These are phyloP conservation scores for Achroia grisella DNA, from an alignment of 1,140 invertebrate species.

Conservation along the genomic window DNA sequence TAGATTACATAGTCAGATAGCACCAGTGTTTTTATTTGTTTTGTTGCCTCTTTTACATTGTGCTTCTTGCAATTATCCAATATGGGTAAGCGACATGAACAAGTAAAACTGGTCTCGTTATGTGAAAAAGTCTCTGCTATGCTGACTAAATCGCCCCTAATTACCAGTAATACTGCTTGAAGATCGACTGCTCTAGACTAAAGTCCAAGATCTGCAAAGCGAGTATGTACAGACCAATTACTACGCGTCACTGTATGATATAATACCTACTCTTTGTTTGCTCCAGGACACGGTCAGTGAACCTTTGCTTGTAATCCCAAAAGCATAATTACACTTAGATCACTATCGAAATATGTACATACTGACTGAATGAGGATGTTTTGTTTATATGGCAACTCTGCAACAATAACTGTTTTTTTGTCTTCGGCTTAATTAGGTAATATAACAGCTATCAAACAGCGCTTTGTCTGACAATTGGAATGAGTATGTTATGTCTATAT, in stretches of 20 bases:
- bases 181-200: too few species aligned
- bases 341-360: slow-evolving; percentile 28
- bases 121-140: too few species aligned
- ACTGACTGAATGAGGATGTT: slow-evolving; percentile 46
- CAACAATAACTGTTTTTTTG: slow-evolving; percentile 40
- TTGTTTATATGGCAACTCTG: slow-evolving; percentile 21
- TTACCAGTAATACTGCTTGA: too few species aligned
- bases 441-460: slow-evolving; percentile 13
- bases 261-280: slow-evolving; percentile 8
- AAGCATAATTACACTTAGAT: slow-evolving; percentile 47
- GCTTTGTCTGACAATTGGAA: slow-evolving; percentile 15
- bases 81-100: too few species aligned
- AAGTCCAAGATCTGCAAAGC: too few species aligned
- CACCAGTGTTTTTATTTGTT: too few species aligned
- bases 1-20: too few species aligned
- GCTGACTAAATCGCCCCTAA: too few species aligned
- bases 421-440: slow-evolving; percentile 19
- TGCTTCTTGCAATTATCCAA: too few species aligned
- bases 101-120: too few species aligned
- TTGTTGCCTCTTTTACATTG: too few species aligned
- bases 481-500: too few species aligned
- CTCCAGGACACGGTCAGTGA: slow-evolving; percentile 30
- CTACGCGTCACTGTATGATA: neutral
- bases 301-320: slow-evolving; percentile 30
- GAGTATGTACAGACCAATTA: neutral